Percentiles rank a stretch among this genome's conserved stretches.
phyloP scores from a whole-genome alignment of 2,113 vertebrate genomes.

The Cyanocitta stelleri region DNA sequence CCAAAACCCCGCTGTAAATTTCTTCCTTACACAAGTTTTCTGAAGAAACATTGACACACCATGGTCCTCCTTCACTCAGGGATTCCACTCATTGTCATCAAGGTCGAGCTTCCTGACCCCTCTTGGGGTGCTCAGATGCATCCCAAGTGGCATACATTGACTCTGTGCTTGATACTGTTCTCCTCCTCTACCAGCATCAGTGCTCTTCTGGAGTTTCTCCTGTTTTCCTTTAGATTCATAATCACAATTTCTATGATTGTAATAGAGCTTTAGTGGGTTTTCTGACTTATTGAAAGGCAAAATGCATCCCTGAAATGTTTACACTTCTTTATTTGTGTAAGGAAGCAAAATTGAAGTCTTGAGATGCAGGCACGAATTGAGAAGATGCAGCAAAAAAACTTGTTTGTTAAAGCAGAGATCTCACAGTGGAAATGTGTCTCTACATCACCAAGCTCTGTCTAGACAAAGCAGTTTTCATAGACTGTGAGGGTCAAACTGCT shows the following conservation, averaged over 20 bases:
- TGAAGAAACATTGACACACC: accelerated
- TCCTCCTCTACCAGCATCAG: neutral
- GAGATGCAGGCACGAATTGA: neutral
- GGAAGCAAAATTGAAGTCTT: neutral
- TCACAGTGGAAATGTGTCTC: neutral
- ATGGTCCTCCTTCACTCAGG: neutral
- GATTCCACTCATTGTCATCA: neutral
- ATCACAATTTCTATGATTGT: accelerated
- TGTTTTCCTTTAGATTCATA: neutral
- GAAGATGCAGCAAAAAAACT: neutral
- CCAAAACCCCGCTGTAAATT: neutral
- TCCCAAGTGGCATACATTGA: neutral
- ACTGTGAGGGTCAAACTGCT: neutral
- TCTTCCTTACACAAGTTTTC: neutral
- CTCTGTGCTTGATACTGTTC: neutral
- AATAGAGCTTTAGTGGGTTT: neutral
- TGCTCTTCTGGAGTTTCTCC: neutral
- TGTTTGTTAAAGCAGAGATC: neutral
- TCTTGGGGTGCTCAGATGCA: neutral
- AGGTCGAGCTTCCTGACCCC: accelerated
- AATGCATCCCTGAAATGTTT: neutral
- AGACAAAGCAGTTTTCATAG: neutral
- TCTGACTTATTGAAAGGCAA: neutral
- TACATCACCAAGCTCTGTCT: neutral
- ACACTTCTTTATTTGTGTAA: neutral